phyloP scores from a whole-genome alignment of 2,113 vertebrate genomes.

The Dendrocopos noguchii region DNA sequence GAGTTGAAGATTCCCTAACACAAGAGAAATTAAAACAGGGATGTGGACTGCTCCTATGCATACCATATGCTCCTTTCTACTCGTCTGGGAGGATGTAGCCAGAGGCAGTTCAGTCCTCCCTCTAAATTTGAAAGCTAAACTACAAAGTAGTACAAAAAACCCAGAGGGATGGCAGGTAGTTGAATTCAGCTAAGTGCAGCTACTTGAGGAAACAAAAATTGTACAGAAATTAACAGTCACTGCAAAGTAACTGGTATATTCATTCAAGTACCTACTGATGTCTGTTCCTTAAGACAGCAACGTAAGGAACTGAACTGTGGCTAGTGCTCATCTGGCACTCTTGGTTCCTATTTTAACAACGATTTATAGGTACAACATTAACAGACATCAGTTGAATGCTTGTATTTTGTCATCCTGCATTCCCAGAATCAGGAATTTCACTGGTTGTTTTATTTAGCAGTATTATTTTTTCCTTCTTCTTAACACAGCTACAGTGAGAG shows the following conservation, averaged over 20 bases:
- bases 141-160: background rate
- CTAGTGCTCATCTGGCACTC: background rate
- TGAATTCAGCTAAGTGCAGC: background rate
- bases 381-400: background rate
- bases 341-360: background rate
- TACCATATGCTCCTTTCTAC: background rate
- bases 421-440: background rate
- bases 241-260: background rate
- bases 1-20: background rate
- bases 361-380: background rate
- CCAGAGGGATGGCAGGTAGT: background rate
- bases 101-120: background rate
- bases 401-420: background rate
- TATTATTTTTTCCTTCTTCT: background rate
- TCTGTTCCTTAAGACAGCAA: background rate
- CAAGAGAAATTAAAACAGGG: background rate
- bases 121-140: background rate
- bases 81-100: background rate
- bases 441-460: background rate
- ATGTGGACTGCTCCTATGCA: background rate
- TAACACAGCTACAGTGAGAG: background rate
- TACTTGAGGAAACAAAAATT: background rate
- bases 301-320: background rate
- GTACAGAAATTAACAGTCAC: background rate
- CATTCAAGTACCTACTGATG: accelerated